Conservation (phyloP, 1,140 invertebrate genomes). For the Bombus impatiens region DNA sequence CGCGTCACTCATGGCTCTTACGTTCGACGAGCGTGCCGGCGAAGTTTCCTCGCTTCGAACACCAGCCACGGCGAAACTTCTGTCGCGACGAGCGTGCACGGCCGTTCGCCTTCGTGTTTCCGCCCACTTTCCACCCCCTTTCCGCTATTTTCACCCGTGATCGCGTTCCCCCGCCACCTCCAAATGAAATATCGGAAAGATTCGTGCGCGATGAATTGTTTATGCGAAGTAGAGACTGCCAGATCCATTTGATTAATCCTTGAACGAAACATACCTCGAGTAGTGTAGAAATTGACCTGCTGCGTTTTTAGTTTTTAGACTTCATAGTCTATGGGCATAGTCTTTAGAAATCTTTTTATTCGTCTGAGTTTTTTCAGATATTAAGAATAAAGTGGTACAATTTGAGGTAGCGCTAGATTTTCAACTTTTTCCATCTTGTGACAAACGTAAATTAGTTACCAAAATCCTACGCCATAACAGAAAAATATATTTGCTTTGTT, state of each 20-base stretch:
- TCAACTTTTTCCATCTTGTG: no score
- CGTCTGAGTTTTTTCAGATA: no score
- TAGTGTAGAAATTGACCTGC: background rate
- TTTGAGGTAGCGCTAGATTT: no score
- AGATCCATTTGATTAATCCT: background rate
- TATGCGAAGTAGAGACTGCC: background rate
- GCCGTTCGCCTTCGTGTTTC: background rate
- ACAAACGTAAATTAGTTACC: no score
- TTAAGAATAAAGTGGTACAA: no score
- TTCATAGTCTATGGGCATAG: no score
- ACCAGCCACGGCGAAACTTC: constrained; percentile 56
- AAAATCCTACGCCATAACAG: no score
- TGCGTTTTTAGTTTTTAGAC: background rate
- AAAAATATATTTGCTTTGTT: no score
- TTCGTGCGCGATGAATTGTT: background rate
- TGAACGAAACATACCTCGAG: background rate
- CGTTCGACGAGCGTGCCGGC: constrained; percentile 66
- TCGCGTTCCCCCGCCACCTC: background rate
- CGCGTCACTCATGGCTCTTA: constrained; percentile 71
- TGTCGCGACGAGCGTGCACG: constrained; percentile 49
- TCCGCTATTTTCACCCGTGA: constrained; percentile 1
- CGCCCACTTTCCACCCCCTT: background rate
- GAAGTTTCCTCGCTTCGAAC: constrained; percentile 63
- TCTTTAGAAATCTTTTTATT: background rate
- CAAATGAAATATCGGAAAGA: constrained; percentile 14